Base-by-base conservation (phyloP, 1,140 invertebrate genomes). In the Oncopodura yosiiana region DNA sequence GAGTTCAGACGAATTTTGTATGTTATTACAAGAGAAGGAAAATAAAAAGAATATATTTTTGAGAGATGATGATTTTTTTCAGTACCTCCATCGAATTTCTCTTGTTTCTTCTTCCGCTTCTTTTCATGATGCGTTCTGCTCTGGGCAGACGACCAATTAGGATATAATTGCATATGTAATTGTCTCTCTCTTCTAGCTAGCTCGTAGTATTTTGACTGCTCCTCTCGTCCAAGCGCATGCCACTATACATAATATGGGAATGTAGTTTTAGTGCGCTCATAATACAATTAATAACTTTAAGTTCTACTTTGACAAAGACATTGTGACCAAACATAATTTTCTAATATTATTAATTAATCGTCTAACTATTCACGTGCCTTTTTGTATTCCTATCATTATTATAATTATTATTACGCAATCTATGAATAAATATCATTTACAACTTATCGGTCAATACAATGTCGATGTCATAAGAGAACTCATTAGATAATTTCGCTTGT, bases 181-280 rank as follows among this genome's bases (percentile, higher is more conserved):
- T 97, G 91, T 75, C 94, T 84, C 77, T 97, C 93, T 75, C 92
- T 86, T 71, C 88, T 81, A 67, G 94, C 94, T 83, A 95, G 83
- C 75, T 98, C 94, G 82, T 97, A 99, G 86, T 98, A 99, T 78
- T 96, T 96, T 73, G 90, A 87, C 79, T 99, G 94, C 79, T 98
- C 94, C 75, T 94, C 88, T 77, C 91, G 84, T 72, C 89, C 87
- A 79, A 99, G 81, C 72, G 89, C 87, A 81, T 98, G 94, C 95
- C 95, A 99, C 90, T 95, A 75, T 63, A 49, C 46, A 23, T 3
- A 49, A n/a, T n/a, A n/a, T n/a, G n/a, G n/a, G n/a, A n/a, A n/a
- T n/a, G n/a, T n/a, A n/a, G n/a, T n/a, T n/a, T n/a, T n/a, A n/a
- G n/a, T n/a, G n/a, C n/a, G n/a, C n/a, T n/a, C n/a, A n/a, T n/a